These are phyloP conservation scores for Acanthococcus lagerstroemiae DNA, from an alignment of 2,888 invertebrate genomes.

Conservation along the genomic window DNA sequence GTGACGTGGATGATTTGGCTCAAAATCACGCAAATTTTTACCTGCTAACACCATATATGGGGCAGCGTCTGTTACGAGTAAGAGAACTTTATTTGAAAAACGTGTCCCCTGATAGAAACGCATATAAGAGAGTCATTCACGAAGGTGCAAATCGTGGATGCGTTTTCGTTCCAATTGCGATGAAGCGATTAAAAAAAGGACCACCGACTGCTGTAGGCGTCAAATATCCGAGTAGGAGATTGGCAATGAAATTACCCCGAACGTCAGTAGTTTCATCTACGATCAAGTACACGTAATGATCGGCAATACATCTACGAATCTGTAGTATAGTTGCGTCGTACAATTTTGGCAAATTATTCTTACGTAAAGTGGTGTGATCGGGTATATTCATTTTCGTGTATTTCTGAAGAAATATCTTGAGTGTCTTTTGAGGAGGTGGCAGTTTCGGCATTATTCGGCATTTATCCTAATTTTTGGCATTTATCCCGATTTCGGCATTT, in stretches of 20 bases:
- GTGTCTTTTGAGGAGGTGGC: no score
- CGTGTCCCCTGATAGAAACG: not conserved
- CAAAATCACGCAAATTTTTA: not conserved
- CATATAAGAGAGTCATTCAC: not conserved
- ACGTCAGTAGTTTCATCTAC: conserved; percentile 1
- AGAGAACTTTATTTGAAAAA: not conserved
- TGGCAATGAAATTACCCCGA: not conserved
- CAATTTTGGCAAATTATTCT: not conserved
- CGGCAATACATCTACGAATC: not conserved
- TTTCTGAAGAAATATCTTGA: no score
- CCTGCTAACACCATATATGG: not conserved
- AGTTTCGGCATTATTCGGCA: no score
- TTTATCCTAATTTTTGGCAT: no score
- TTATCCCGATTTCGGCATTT: no score
- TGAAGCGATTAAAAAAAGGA: not conserved
- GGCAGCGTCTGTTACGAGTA: not conserved
- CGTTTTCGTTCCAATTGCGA: not conserved
- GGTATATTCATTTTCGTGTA: no score
- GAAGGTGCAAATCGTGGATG: not conserved
- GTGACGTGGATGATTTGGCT: no score
- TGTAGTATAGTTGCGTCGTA: not conserved
- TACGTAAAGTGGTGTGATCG: no score
- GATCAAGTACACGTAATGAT: not conserved
- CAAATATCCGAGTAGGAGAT: not conserved
- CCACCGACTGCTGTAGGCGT: not conserved